phyloP scores from a whole-genome alignment of 2,888 invertebrate species.

The Chydorus sphaericus region DNA sequence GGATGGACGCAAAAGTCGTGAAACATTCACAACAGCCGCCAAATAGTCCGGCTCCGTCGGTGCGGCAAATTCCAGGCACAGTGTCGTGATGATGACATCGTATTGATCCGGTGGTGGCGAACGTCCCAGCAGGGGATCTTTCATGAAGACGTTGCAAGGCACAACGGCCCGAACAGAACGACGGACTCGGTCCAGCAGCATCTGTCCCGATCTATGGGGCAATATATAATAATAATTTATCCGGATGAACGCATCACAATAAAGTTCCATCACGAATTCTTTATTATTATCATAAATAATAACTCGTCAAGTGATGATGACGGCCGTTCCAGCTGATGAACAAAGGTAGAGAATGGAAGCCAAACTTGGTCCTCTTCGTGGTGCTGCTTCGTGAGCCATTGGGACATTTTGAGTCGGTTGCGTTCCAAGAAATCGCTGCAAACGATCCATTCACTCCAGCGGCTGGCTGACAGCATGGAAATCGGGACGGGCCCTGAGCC shows the following conservation, averaged over 20 bases:
- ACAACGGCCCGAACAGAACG: constrained; percentile 3
- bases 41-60: neutral
- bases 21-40: constrained; percentile 7
- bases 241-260: neutral
- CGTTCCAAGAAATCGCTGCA: constrained; percentile 14
- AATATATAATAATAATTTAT: neutral
- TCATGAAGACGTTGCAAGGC: constrained; percentile 10
- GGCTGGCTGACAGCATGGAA: constrained; percentile 14
- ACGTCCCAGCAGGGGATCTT: constrained; percentile 3
- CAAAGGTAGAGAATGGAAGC: constrained; percentile 12
- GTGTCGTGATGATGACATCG: constrained; percentile 12
- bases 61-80: constrained; percentile 15
- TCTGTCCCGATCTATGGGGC: neutral
- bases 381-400: neutral
- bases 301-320: neutral
- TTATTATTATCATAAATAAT: neutral
- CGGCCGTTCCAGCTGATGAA: constrained; percentile 5
- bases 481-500: constrained; percentile 14
- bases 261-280: neutral
- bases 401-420: constrained; percentile 8
- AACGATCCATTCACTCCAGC: constrained; percentile 12
- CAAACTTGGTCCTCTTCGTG: neutral
- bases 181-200: constrained; percentile 9
- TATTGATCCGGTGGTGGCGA: neutral
- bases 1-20: neutral